These are phyloP conservation scores for Casuarius casuarius DNA, from an alignment of 2,113 vertebrate genomes.

Conservation along the genomic window DNA sequence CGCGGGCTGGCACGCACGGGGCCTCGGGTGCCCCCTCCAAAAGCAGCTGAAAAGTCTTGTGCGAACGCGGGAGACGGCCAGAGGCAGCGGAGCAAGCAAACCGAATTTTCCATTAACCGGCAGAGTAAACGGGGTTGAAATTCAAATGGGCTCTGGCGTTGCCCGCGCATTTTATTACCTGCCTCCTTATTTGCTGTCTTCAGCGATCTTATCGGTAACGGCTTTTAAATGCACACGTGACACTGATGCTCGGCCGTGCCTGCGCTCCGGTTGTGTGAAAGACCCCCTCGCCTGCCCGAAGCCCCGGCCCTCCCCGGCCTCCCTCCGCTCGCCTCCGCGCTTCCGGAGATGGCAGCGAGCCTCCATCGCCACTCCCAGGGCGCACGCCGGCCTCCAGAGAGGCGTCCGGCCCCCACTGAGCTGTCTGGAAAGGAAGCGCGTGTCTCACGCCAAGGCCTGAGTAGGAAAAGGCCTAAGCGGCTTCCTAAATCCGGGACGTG, in stretches of 20 bases:
- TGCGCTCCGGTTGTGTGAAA: not conserved
- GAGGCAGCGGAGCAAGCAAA: not conserved
- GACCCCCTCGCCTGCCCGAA: not conserved
- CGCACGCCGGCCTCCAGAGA: too few species aligned
- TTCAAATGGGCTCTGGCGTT: not conserved
- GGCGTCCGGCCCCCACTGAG: too few species aligned
- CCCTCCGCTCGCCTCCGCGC: not conserved
- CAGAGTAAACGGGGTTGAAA: not conserved
- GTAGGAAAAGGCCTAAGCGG: not conserved
- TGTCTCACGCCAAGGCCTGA: too few species aligned
- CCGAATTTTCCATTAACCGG: slow-evolving; percentile 59
- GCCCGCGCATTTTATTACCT: not conserved
- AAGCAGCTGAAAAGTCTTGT: not conserved
- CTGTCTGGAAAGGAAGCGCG: too few species aligned
- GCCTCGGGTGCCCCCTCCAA: not conserved
- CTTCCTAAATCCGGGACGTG: rapidly evolving
- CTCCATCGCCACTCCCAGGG: too few species aligned
- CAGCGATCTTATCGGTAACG: slow-evolving; percentile 52
- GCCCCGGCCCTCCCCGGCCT: not conserved
- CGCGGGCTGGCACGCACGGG: not conserved
- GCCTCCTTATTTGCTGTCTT: not conserved
- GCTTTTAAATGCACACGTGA: slow-evolving; percentile 21
- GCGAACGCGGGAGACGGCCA: not conserved
- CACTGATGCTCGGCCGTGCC: not conserved
- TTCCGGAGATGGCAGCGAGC: rapidly evolving